Base-by-base conservation (phyloP, 2,797 vertebrate species). In the Acanthopagrus latus region DNA sequence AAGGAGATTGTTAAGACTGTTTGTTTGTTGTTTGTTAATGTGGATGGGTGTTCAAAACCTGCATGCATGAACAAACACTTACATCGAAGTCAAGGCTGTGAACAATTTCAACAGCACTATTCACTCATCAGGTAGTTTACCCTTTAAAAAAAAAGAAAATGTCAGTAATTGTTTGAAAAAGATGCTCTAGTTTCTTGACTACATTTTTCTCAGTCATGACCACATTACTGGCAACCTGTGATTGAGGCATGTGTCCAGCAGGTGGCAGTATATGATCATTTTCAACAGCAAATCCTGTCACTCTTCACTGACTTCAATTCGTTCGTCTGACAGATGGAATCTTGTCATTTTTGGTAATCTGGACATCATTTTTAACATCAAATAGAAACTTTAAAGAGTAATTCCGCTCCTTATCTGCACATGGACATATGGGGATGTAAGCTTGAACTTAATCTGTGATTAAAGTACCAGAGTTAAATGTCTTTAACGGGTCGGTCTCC, bases 231-330 rank as follows among this genome's bases (percentile, higher is more conserved):
- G 51, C 33, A 33, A 48, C 3, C 20, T 82, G 87, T 75, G 29
- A 84, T 71, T 83, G 56, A 0, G 0, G 0, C 0, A 2, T 29
- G 13, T 58, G 8, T 69, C 89, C 93, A 88, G 70, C 60, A 94
- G 93, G 52, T 66, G 91, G 87, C 59, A 68, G 75, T 38, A 79
- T 54, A 71, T 52, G 5, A 43, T n/a, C 5, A 78, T 50, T 60
- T 20, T 64, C 10, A 2, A 0, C 7, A 5, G 0, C 4, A 43
- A 23, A 9, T 48, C 46, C 12, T 33, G 6, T n/a, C 11, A 27
- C 47, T 60, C 9, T 0, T 44, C 3, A 16, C 14, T 44, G 16
- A 67, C 43, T 63, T 29, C 0, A 13, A 48, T 60, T 81, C 5
- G 14, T 58, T 43, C 20, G 5, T 60, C 9, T 48, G 3, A 55